Percentiles rank a stretch among this genome's conserved stretches.
These are phyloP conservation scores for Cryptophagus acutangulus DNA, from an alignment of 2,888 invertebrate species.

Conservation along the genomic window DNA sequence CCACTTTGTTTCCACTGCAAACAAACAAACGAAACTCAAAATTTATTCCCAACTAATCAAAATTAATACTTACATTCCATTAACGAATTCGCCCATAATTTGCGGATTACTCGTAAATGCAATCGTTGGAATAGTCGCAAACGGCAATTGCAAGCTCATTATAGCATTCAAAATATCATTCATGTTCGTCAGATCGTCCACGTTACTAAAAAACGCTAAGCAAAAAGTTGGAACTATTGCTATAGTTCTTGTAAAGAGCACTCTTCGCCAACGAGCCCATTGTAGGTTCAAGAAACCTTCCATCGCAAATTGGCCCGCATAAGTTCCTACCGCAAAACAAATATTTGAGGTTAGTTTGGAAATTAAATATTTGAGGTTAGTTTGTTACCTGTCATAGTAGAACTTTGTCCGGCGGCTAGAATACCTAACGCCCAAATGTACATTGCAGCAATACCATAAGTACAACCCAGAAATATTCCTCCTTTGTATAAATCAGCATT, in stretches of 20 bases:
- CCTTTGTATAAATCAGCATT: slow-evolving; percentile 68
- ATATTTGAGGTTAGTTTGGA: background rate
- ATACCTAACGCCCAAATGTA: slow-evolving; percentile 83
- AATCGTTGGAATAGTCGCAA: slow-evolving; percentile 79
- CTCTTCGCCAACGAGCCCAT: slow-evolving; percentile 84
- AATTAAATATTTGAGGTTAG: background rate
- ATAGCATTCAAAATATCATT: slow-evolving; percentile 83
- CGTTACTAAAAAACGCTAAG: slow-evolving; percentile 62
- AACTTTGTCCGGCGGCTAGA: slow-evolving; percentile 76
- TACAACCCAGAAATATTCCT: slow-evolving; percentile 70
- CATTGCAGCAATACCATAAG: slow-evolving; percentile 71
- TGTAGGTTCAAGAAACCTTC: slow-evolving; percentile 80
- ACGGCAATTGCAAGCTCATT: slow-evolving; percentile 83
- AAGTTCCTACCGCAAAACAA: slow-evolving; percentile 52
- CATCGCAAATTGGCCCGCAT: slow-evolving; percentile 86
- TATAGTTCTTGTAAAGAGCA: slow-evolving; percentile 71
- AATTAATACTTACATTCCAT: slow-evolving; percentile 63
- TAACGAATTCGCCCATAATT: slow-evolving; percentile 82
- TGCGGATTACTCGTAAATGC: slow-evolving; percentile 74
- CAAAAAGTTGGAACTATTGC: slow-evolving; percentile 73
- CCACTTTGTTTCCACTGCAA: slow-evolving; percentile 63
- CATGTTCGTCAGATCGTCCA: slow-evolving; percentile 70
- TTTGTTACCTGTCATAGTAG: slow-evolving; percentile 67
- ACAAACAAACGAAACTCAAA: slow-evolving; percentile 19
- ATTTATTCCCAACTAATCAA: slow-evolving; percentile 2